Base-by-base conservation (phyloP, 2,888 invertebrate species). In the Pedicia rivosa region DNA sequence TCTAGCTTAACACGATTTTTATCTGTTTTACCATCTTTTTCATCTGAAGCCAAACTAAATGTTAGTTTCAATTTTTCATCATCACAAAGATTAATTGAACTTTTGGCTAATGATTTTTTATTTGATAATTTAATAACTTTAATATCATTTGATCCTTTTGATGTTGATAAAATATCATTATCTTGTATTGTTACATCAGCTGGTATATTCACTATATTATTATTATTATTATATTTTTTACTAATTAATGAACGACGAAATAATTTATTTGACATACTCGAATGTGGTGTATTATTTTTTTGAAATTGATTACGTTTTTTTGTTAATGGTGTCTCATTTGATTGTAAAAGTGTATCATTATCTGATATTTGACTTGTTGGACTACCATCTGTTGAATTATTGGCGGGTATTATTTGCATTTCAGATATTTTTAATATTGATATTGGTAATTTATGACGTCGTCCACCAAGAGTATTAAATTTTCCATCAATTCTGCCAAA, bases 81-180 rank as follows among this genome's bases (percentile, higher is more conserved):
- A 30, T 42, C 42, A 35, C 39, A 36, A 6, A 42, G 20, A 37
- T 41, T 41, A 12, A 20, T 10, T 15, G 12, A 34, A 14, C 34
- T 38, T 14, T 35, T 35, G 10, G 39, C 37, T 13, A 33, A 36
- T 9, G 14, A 24, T 15, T 31, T 31, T 20, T 16, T 25, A 4
- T 15, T 15, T 10, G 29, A n/a, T 16, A 29, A 29, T 29, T 29
- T 15, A 4, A n/a, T 5, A 10, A 16, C 3, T 9, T 15, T 15
- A 2, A 16, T 16, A 4, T 3, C 9, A 4, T 10, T 29, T 10
- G 10, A 15, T 29, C 16, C 16, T 16, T 15, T 16, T 15, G 16
- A 15, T 15, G 15, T n/a, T n/a, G 8, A 9, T 3, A 10, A 3
- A 9, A 14, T 16, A 1, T 3, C 9, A 15, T 7, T 29, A 29